Percentiles rank a stretch among this genome's conserved stretches.
Conservation (phyloP, 2,113 vertebrate genomes). For the Aplodontia rufa region DNA sequence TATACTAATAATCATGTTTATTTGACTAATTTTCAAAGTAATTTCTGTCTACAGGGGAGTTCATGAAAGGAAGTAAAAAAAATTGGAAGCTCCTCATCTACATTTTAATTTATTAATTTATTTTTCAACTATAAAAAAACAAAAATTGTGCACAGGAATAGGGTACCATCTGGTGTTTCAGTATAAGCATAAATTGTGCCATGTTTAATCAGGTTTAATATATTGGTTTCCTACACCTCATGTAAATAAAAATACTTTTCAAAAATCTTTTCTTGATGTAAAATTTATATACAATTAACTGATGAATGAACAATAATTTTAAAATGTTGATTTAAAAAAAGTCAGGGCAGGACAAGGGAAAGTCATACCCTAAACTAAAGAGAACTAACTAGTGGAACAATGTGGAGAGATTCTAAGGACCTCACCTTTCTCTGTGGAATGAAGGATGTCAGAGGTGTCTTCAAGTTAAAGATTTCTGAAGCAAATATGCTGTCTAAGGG, state of each 20-base stretch:
- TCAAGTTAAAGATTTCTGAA: not conserved
- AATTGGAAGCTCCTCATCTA: not conserved
- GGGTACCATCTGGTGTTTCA: not conserved
- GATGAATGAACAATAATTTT: not conserved
- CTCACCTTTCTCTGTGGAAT: not conserved
- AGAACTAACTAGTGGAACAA: not conserved
- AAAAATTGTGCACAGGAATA: not conserved
- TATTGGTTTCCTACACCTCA: not conserved
- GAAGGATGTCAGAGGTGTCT: not conserved
- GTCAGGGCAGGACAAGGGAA: not conserved
- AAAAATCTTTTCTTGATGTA: not conserved
- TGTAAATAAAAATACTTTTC: not conserved
- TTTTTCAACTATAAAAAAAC: not conserved
- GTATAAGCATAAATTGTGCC: not conserved
- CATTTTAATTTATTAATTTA: not conserved
- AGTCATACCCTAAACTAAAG: not conserved
- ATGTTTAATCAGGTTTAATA: not conserved
- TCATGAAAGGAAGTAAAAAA: not conserved
- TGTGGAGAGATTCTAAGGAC: not conserved
- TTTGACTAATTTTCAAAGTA: not conserved
- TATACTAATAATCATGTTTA: not conserved
- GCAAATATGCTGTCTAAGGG: fast-evolving
- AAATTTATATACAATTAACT: not conserved
- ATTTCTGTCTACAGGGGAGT: not conserved
- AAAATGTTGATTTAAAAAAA: not conserved